A percentile compares a stretch with the other conserved stretches of the same genome.
Evolutionary conservation across 2,888 invertebrate species (phyloP).

Genomic region (Camptogramma bilineatum): DNA sequence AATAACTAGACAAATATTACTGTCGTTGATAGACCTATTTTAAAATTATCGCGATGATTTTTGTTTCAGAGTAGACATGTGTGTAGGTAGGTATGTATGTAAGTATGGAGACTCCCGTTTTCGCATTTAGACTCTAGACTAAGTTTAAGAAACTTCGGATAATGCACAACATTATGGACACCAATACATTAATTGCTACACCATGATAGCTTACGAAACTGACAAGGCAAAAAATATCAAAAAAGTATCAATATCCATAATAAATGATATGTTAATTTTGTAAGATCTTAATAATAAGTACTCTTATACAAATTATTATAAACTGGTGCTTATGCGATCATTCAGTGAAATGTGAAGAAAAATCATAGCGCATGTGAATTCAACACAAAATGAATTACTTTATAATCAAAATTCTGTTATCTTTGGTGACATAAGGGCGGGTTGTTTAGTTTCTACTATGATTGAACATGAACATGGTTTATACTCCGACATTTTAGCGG

Average conservation of each 20-base stretch:
- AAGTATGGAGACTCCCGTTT: too few relatives aligned
- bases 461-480: too few relatives aligned
- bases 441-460: neutral
- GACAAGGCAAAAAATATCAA: neutral
- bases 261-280: slow-evolving; percentile 17
- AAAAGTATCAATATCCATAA: neutral
- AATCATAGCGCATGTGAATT: slow-evolving; percentile 2
- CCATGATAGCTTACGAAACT: neutral
- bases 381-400: neutral
- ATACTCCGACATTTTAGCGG: too few relatives aligned
- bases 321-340: neutral
- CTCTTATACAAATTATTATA: neutral
- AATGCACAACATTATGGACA: neutral
- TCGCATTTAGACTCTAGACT: too few relatives aligned
- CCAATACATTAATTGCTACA: neutral
- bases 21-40: too few relatives aligned
- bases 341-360: neutral
- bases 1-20: too few relatives aligned
- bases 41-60: too few relatives aligned
- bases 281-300: slow-evolving; percentile 1
- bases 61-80: too few relatives aligned
- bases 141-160: too few relatives aligned
- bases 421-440: slow-evolving; percentile 10
- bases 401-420: neutral
- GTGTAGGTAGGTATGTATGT: too few relatives aligned